Evolutionary conservation across 2,113 vertebrate species (phyloP), one percentile per base, ranked within the genome.

Genomic region (Onychorhynchus coronatus): DNA sequence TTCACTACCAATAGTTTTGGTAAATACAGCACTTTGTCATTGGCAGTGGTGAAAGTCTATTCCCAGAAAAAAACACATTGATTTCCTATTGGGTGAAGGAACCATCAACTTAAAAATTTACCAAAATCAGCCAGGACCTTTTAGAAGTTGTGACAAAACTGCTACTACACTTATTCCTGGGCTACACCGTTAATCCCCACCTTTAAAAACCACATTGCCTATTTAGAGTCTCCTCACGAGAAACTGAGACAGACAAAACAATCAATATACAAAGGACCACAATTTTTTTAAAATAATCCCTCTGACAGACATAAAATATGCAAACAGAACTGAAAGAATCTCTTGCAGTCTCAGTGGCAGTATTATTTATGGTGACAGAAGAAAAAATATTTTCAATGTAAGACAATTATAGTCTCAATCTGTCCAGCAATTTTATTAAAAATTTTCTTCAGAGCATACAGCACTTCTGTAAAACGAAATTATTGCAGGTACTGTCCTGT

Each of bases 401-500:
- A 62, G n/a, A 65, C 55, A 44, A 41, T 61, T 79, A 74, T 50
- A 61, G 25, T 10, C n/a, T 68, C 42, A 7, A 70, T 87, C 70
- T 76, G 42, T 28, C 61, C 35, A 22, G 41, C 14, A 73, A 72
- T 42, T 55, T 61, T 72, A 84, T 2, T 62, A 16, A 47, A 85
- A 62, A n/a, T 77, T 62, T 88, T 85, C 46, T 71, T 53, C 42
- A 77, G 63, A 31, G 19, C 50, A 67, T 5, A 61, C 53, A 75
- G 22, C 27, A 22, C 41, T 95, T 66, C 46, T 23, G 55, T 19
- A 92, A 96, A 92, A 95, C 73, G 87, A 86, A 97, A 28, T 89
- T 59, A 94, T 83, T 94, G 83, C 94, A 98, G 94, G 95, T 91
- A 95, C 18, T 58, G 92, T 62, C 58, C 75, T 94, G 68, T 84